Percentiles rank a stretch among this genome's conserved stretches.
Evolutionary conservation across 2,797 vertebrate species (phyloP).

Genomic region (Paramormyrops hopkinsi): DNA sequence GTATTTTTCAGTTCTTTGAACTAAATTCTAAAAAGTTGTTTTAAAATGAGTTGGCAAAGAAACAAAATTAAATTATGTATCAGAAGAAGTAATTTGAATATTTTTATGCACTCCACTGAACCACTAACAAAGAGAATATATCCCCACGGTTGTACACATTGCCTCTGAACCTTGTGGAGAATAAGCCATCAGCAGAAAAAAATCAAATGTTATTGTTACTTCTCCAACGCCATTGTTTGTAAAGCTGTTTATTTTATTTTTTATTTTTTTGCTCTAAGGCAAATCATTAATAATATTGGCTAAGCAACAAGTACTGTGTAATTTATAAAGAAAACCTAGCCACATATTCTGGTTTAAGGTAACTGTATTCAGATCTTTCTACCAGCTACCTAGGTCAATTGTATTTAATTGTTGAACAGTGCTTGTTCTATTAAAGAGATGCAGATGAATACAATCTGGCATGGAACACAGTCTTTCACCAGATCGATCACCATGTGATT

Average conservation of each 20-base stretch:
- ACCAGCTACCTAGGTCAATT: neutral
- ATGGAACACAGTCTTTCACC: neutral
- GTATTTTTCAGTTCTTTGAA: neutral
- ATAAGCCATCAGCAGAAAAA: neutral
- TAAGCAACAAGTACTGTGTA: neutral
- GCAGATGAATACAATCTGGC: neutral
- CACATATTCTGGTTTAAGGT: neutral
- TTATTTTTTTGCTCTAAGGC: neutral
- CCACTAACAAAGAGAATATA: neutral
- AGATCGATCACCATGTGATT: neutral
- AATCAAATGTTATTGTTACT: neutral
- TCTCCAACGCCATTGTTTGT: neutral
- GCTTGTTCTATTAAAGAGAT: neutral
- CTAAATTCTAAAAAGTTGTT: neutral
- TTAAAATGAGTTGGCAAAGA: neutral
- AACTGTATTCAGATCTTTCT: neutral
- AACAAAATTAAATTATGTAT: neutral
- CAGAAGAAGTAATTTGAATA: neutral
- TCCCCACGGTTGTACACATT: neutral
- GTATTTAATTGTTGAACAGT: neutral
- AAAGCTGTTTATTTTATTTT: neutral
- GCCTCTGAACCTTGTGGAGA: neutral
- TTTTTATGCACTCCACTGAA: slow-evolving; percentile 4
- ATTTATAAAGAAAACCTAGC: neutral
- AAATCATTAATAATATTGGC: neutral